Evolutionary conservation across 2,888 invertebrate genomes (phyloP).

Genomic region (Sipha maydis): DNA sequence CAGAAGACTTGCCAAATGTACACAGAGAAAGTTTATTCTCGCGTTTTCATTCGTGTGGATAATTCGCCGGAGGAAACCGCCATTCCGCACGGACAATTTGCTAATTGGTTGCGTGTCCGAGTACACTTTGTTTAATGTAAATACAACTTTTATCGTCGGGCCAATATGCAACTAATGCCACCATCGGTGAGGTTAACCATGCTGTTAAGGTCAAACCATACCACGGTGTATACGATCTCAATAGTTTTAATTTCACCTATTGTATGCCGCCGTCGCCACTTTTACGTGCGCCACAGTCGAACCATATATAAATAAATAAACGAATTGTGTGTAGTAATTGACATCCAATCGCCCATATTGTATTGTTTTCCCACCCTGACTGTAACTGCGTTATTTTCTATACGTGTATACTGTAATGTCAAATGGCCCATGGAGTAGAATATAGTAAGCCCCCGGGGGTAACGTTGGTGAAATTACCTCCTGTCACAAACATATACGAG

Average conservation of each 20-base stretch:
- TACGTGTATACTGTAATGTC: neutral
- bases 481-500: conserved; percentile 25
- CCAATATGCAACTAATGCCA: conserved; percentile 6
- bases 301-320: too few relatives aligned
- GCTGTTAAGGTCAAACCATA: neutral
- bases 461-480: conserved; percentile 24
- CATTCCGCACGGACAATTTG: conserved; percentile 50
- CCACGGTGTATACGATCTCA: too few relatives aligned
- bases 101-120: conserved; percentile 56
- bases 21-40: conserved; percentile 27
- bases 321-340: neutral
- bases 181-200: neutral
- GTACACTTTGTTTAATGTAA: conserved; percentile 33
- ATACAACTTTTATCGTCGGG: conserved; percentile 35
- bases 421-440: neutral
- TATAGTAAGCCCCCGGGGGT: neutral
- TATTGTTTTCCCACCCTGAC: neutral
- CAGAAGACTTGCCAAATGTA: conserved; percentile 19
- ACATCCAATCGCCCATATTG: neutral
- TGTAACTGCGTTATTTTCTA: neutral
- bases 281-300: neutral
- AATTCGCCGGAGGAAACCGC: conserved; percentile 35
- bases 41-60: conserved; percentile 43
- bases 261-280: neutral
- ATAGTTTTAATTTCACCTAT: too few relatives aligned